Base-by-base conservation (phyloP, 2,113 vertebrate species). In the Poecilia latipinna region DNA sequence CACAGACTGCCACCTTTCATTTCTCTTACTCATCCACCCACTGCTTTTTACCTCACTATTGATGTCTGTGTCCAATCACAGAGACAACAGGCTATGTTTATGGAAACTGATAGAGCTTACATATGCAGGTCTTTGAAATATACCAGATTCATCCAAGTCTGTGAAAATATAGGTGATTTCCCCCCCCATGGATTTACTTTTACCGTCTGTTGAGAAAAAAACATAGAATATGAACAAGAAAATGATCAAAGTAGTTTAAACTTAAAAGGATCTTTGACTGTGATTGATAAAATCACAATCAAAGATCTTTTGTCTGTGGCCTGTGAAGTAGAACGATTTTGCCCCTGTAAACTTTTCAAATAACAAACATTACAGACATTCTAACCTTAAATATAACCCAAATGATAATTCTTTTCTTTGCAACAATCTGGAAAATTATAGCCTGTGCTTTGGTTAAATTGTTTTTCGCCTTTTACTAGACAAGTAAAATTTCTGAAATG, bases 231-330 rank as follows among this genome's bases (percentile, higher is more conserved):
- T 19, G 44, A 48, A 48, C 44, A 48, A 48, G 44, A 48, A 48
- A 48, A 17, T 17, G 44, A 48, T 1, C 5, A 7, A 17, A 48
- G 15, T 68, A 74, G 65, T 63, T 26, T 44, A 68, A 71, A 69
- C 63, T 88, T 84, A 72, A 85, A 80, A 80, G 68, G 61, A 82
- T 57, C 74, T 39, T 39, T 74, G 42, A 74, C 69, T 68, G 69
- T 61, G 54, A 22, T 31, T 61, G 19, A 39, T 42, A 67, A 77
- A 71, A 82, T n/a, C 35, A 33, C 5, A 35, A 8, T 35, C 35
- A 37, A 37, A 37, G 8, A 37, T 37, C 2, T 37, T 37, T 29
- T 66, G 70, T 57, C 51, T 32, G n/a, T 42, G 17, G 42, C 13
- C 19, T n/a, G 31, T 35, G 37, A 35, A 51, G 71, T 63, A 35